Percentiles rank a stretch among this genome's conserved stretches.
These are phyloP conservation scores for Nemoura dubitans DNA, from an alignment of 2,888 invertebrate genomes.

Conservation along the genomic window DNA sequence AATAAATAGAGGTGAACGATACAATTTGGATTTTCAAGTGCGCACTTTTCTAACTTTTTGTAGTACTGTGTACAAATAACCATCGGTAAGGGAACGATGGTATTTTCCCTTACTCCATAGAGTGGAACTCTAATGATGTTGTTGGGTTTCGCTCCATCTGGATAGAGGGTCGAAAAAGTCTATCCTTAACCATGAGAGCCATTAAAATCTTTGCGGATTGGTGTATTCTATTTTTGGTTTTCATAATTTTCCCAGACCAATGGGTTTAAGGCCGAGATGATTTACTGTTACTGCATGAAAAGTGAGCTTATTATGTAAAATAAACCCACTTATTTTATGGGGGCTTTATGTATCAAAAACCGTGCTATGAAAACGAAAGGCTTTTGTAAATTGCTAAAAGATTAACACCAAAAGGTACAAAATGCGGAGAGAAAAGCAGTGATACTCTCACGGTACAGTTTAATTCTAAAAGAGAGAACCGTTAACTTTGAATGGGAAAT, in stretches of 20 bases:
- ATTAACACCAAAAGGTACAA: neutral
- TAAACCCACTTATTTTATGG: neutral
- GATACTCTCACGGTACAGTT: neutral
- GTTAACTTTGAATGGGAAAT: neutral
- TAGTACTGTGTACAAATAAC: no score
- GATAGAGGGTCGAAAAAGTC: no score
- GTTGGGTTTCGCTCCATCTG: no score
- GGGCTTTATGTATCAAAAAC: neutral
- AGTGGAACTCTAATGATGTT: no score
- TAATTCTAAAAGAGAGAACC: neutral
- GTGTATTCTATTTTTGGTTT: neutral
- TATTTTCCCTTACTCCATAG: no score
- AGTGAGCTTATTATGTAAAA: neutral
- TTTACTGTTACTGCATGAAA: neutral
- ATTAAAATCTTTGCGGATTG: no score
- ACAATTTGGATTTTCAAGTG: no score
- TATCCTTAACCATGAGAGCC: no score
- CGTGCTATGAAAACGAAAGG: neutral
- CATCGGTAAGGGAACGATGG: no score
- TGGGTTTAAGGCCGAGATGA: neutral
- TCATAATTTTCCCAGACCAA: neutral
- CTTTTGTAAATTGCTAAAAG: neutral
- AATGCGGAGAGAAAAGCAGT: neutral
- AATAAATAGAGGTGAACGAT: no score
- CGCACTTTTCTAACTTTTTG: no score